Conservation (phyloP, 2,797 vertebrate species). For the Rallus crepitans region DNA sequence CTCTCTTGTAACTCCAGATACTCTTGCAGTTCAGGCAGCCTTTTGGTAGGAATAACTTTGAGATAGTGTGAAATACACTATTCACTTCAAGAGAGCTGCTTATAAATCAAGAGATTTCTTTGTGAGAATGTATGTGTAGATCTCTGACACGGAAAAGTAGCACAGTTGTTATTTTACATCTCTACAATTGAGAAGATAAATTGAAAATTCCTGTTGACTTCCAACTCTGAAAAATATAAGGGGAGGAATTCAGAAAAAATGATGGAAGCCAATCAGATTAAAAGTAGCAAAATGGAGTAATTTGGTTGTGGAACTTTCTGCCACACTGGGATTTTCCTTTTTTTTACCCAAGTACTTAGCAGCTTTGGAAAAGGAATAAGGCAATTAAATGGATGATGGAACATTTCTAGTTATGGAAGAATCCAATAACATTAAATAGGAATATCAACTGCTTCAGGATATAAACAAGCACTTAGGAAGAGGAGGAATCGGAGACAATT, state of each 20-base stretch:
- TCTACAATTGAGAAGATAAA: background rate
- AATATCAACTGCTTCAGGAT: background rate
- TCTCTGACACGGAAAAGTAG: background rate
- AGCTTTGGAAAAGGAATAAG: conserved; percentile 3
- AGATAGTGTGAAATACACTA: background rate
- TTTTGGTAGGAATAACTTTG: background rate
- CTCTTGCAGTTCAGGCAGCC: background rate
- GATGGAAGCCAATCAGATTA: background rate
- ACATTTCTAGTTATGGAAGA: background rate
- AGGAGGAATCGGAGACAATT: background rate
- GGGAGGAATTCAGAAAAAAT: background rate
- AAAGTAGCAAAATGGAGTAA: background rate
- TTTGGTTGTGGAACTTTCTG: conserved; percentile 12
- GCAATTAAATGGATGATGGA: background rate
- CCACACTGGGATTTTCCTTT: background rate
- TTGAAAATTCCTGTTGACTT: conserved; percentile 1
- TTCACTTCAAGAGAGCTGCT: background rate
- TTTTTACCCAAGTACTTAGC: background rate
- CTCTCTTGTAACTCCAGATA: background rate
- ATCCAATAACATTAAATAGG: background rate
- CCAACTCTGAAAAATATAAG: background rate
- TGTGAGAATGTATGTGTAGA: background rate
- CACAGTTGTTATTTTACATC: background rate
- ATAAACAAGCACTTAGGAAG: background rate
- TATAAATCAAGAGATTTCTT: background rate